Percentiles rank a stretch among this genome's conserved stretches.
Conservation (phyloP, 53 echinoderm and acorn worm genomes). For the Patiria pectinifera region DNA sequence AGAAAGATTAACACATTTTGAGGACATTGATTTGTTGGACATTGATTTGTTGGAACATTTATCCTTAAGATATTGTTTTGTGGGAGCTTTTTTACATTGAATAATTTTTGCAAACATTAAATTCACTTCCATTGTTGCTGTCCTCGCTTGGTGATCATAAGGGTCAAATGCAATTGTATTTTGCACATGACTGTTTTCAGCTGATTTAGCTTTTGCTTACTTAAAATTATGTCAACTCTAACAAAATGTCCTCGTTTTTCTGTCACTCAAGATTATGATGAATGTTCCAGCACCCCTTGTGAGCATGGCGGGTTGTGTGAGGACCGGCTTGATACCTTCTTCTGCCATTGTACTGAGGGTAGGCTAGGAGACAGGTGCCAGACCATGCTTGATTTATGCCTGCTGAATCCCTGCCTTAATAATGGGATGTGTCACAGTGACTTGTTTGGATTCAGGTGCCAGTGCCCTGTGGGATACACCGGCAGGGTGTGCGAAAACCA, state of each 20-base stretch:
- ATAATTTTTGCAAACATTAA: too few relatives aligned
- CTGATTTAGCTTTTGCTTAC: not conserved
- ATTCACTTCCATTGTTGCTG: too few relatives aligned
- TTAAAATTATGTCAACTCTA: not conserved
- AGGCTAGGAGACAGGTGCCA: constrained; percentile 50
- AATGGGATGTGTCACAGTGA: constrained; percentile 40
- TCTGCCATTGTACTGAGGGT: constrained; percentile 53
- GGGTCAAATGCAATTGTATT: too few relatives aligned
- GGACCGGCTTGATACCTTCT: constrained; percentile 1
- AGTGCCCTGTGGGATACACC: constrained; percentile 40
- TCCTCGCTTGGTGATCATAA: too few relatives aligned
- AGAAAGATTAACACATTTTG: too few relatives aligned
- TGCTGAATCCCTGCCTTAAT: constrained; percentile 43
- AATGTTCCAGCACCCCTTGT: constrained; percentile 47
- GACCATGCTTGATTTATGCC: constrained; percentile 39
- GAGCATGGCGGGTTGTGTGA: constrained; percentile 25
- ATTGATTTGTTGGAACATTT: too few relatives aligned
- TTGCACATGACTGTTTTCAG: not conserved
- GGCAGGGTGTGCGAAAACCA: constrained; percentile 45
- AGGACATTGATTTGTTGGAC: too few relatives aligned
- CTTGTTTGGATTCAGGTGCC: constrained; percentile 25
- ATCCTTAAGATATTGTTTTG: too few relatives aligned
- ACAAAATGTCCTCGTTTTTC: not conserved
- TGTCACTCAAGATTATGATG: constrained; percentile 1
- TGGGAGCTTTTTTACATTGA: too few relatives aligned